Conservation (phyloP, 2,888 invertebrate species). For the Lycaena phlaeas region DNA sequence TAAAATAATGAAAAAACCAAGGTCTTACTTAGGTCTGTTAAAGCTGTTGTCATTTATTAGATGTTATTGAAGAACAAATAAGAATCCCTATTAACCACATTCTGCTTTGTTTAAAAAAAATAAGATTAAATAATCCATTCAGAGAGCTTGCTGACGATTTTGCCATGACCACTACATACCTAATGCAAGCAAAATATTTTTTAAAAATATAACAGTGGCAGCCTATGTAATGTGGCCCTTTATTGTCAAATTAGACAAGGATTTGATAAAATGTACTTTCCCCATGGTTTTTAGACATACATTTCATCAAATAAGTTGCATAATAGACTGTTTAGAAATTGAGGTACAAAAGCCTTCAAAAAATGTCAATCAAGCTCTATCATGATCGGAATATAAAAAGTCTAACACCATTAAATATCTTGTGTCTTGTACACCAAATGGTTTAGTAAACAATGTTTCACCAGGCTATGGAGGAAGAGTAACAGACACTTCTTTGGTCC, state of each 20-base stretch:
- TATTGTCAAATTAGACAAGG: slow-evolving; percentile 17
- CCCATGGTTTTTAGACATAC: slow-evolving; percentile 27
- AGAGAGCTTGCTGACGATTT: slow-evolving; percentile 17
- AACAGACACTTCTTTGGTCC: slow-evolving; percentile 17
- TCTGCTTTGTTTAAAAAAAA: slow-evolving; percentile 17
- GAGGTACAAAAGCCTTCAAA: slow-evolving; percentile 35
- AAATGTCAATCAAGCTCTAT: slow-evolving; percentile 27
- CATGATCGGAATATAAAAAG: slow-evolving; percentile 42
- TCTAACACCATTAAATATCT: too few relatives aligned
- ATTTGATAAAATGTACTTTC: slow-evolving; percentile 17
- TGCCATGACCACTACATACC: slow-evolving; percentile 8
- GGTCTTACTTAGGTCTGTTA: slow-evolving; percentile 13
- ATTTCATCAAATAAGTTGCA: slow-evolving; percentile 26
- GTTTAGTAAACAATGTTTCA: too few relatives aligned
- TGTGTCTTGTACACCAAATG: too few relatives aligned
- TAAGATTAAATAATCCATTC: slow-evolving; percentile 15
- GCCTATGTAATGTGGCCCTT: slow-evolving; percentile 21
- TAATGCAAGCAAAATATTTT: slow-evolving; percentile 15
- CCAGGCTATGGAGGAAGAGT: too few relatives aligned
- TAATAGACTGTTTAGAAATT: slow-evolving; percentile 38
- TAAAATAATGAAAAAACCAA: slow-evolving; percentile 11
- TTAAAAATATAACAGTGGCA: slow-evolving; percentile 19
- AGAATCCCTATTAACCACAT: slow-evolving; percentile 12
- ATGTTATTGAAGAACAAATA: slow-evolving; percentile 11
- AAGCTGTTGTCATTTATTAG: slow-evolving; percentile 14